Evolutionary conservation across 2,888 invertebrate species (phyloP).

Genomic region (Coremacera marginata): DNA sequence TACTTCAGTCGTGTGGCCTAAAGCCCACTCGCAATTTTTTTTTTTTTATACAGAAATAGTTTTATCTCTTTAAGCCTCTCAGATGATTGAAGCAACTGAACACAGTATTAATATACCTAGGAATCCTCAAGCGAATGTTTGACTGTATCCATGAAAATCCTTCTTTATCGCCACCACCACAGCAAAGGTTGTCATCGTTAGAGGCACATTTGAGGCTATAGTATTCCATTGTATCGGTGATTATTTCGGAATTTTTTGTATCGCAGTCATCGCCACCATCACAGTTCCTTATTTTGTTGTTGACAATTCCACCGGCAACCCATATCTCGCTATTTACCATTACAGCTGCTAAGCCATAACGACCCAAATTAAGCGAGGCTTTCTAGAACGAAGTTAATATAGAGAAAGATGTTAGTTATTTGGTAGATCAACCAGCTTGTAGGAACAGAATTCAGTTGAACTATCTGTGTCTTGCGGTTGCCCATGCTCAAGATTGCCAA

Average conservation of each 20-base stretch:
- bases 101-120: constrained; percentile 44
- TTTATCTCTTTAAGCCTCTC: no score
- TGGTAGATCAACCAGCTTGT: background rate
- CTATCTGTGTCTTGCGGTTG: no score
- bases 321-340: constrained; percentile 71
- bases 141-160: constrained; percentile 47
- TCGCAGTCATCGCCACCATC: constrained; percentile 13
- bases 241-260: constrained; percentile 45
- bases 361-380: constrained; percentile 53
- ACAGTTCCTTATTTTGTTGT: constrained; percentile 39
- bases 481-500: no score
- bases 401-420: background rate
- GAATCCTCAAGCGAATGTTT: constrained; percentile 47
- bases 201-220: constrained; percentile 47
- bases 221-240: constrained; percentile 55
- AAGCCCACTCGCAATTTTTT: no score
- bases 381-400: constrained; percentile 46
- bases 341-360: constrained; percentile 56
- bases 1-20: no score
- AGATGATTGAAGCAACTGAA: no score
- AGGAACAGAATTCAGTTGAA: no score
- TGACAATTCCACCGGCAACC: constrained; percentile 79
- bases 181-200: constrained; percentile 29
- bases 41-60: no score
- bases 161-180: constrained; percentile 27